Percentiles rank a stretch among this genome's conserved stretches.
Conservation (phyloP, 2,113 vertebrate species). For the Machaerirhynchus nigripectus region DNA sequence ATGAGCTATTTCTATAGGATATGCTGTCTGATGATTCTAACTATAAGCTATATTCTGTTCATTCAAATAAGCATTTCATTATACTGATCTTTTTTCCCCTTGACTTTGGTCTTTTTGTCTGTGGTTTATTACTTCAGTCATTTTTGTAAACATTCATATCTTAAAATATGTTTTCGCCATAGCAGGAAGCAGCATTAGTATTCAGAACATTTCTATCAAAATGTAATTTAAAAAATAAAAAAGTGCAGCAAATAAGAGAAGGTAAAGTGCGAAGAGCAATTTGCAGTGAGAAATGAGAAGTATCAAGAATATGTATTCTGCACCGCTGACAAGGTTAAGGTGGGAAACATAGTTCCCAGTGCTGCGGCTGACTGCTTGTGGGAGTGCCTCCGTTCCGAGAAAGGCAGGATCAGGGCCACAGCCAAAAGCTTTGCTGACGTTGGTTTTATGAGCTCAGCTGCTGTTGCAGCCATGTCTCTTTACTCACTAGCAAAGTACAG, state of each 20-base stretch:
- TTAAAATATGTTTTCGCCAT: not conserved
- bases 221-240: not conserved
- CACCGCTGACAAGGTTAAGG: not conserved
- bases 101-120: not conserved
- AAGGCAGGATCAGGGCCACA: not conserved
- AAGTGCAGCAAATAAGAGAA: not conserved
- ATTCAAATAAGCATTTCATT: not conserved
- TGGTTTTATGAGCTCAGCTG: not conserved
- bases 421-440: not conserved
- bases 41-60: not conserved
- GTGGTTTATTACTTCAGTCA: not conserved
- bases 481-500: not conserved
- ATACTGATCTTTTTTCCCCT: not conserved
- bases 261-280: not conserved
- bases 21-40: not conserved
- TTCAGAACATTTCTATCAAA: not conserved
- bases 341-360: not conserved
- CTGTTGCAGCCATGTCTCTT: not conserved
- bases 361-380: not conserved
- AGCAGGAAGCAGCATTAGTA: not conserved
- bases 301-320: not conserved
- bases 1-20: not conserved
- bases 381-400: not conserved
- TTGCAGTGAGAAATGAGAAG: not conserved
- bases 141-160: not conserved